Percentiles rank a stretch among this genome's conserved stretches.
These are phyloP conservation scores for Glaucidium brasilianum DNA, from an alignment of 2,113 vertebrate species.

Conservation along the genomic window DNA sequence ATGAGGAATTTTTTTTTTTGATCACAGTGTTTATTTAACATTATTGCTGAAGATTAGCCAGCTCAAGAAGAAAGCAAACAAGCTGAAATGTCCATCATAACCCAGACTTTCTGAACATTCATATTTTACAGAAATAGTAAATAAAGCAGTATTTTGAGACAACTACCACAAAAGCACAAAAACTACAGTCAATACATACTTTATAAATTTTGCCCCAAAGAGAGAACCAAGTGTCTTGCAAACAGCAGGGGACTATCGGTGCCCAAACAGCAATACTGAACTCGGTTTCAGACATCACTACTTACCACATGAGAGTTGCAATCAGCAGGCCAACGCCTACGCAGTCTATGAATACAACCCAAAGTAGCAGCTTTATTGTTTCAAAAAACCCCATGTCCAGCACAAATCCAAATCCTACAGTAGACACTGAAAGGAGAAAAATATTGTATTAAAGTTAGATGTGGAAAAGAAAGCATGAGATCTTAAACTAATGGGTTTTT, in stretches of 20 bases:
- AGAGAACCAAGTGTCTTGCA: neutral
- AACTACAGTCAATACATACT: neutral
- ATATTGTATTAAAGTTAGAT: neutral
- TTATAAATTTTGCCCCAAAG: neutral
- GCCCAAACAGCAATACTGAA: neutral
- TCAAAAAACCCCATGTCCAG: constrained; percentile 91
- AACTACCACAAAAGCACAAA: neutral
- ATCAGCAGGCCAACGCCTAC: constrained; percentile 94
- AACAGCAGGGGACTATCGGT: neutral
- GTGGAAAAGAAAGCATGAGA: neutral
- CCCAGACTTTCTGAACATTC: neutral
- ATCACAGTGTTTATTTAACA: neutral
- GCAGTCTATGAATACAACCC: constrained; percentile 98
- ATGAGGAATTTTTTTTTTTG: neutral
- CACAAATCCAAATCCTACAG: constrained; percentile 93
- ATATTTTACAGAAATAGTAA: neutral
- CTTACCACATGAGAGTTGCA: constrained; percentile 97
- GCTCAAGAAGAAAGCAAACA: neutral
- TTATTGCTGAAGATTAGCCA: neutral
- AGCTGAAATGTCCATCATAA: neutral
- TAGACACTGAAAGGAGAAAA: constrained; percentile 82
- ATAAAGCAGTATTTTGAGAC: neutral
- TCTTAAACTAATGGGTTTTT: neutral
- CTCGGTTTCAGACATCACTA: neutral
- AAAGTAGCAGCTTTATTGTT: constrained; percentile 92